Conservation (phyloP, 1,140 invertebrate genomes). For the Aphelinus certus region DNA sequence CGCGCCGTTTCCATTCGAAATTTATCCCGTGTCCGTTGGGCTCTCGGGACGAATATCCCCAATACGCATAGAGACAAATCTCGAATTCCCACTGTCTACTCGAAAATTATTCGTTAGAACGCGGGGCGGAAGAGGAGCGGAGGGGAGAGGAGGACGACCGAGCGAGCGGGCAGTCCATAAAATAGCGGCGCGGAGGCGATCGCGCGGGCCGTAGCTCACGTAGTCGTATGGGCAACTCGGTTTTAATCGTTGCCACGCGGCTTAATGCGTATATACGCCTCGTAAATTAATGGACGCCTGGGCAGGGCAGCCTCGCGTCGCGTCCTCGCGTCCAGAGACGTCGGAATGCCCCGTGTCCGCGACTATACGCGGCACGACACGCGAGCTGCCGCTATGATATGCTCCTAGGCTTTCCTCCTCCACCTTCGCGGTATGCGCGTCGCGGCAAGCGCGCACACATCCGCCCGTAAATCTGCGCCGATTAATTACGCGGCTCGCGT, state of each 20-base stretch:
- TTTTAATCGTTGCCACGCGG: too few relatives aligned
- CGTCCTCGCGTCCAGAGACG: not conserved
- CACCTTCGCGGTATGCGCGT: too few relatives aligned
- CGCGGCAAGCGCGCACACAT: too few relatives aligned
- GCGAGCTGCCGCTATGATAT: conserved; percentile 26
- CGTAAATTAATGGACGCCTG: conserved; percentile 15
- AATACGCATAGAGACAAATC: too few relatives aligned
- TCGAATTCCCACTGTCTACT: too few relatives aligned
- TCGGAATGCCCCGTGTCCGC: not conserved
- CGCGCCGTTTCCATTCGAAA: too few relatives aligned
- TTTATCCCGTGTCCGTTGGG: too few relatives aligned
- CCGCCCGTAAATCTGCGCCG: conserved; percentile 43
- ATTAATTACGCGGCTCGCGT: conserved; percentile 50
- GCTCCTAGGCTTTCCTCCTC: too few relatives aligned
- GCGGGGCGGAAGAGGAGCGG: not conserved
- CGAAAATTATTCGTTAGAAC: not conserved
- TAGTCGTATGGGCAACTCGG: too few relatives aligned
- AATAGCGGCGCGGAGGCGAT: not conserved
- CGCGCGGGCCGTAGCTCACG: not conserved
- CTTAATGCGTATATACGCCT: not conserved
- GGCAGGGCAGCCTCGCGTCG: too few relatives aligned
- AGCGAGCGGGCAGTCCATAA: not conserved
- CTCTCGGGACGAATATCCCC: too few relatives aligned
- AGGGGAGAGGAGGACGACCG: too few relatives aligned
- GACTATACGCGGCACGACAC: not conserved